These are phyloP conservation scores for Silurus aristotelis DNA, from an alignment of 2,797 vertebrate species.

Conservation along the genomic window DNA sequence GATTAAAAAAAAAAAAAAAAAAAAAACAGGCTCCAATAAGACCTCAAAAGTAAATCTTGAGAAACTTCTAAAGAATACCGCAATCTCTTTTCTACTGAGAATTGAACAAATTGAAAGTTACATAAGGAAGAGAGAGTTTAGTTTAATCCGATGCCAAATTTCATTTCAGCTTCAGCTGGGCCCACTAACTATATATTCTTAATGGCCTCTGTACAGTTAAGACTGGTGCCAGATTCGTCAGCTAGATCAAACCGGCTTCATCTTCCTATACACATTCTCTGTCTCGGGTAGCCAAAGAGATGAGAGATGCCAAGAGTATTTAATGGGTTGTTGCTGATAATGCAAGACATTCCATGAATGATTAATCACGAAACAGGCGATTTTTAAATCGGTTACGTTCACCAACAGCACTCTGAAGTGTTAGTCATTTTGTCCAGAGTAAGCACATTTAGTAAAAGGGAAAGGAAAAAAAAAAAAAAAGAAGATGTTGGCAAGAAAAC, in stretches of 20 bases:
- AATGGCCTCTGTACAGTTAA: constrained; percentile 31
- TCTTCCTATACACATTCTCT: constrained; percentile 11
- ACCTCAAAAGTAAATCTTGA: constrained; percentile 4
- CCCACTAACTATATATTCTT: constrained; percentile 34
- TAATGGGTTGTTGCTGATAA: constrained; percentile 40
- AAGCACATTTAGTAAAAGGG: constrained; percentile 15
- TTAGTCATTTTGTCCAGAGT: constrained; percentile 36
- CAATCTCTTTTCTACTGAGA: background rate
- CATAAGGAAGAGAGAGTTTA: constrained; percentile 11
- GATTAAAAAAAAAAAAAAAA: background rate
- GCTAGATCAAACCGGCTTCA: constrained; percentile 6
- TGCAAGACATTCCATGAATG: constrained; percentile 24
- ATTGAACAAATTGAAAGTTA: constrained; percentile 7
- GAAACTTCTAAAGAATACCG: background rate
- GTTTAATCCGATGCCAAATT: constrained; percentile 15
- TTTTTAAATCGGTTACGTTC: constrained; percentile 27
- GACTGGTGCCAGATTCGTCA: constrained; percentile 23
- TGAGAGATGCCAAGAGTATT: constrained; percentile 29
- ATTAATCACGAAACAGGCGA: constrained; percentile 30
- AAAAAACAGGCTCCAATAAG: constrained; percentile 3
- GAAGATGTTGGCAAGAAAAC: background rate
- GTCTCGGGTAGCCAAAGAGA: constrained; percentile 38
- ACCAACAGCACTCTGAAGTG: constrained; percentile 33
- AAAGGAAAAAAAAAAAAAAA: background rate
- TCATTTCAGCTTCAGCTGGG: constrained; percentile 26